Percentiles rank a stretch among this genome's conserved stretches.
Evolutionary conservation across 2,888 invertebrate species (phyloP).

Genomic region (Erpobdella octoculata): DNA sequence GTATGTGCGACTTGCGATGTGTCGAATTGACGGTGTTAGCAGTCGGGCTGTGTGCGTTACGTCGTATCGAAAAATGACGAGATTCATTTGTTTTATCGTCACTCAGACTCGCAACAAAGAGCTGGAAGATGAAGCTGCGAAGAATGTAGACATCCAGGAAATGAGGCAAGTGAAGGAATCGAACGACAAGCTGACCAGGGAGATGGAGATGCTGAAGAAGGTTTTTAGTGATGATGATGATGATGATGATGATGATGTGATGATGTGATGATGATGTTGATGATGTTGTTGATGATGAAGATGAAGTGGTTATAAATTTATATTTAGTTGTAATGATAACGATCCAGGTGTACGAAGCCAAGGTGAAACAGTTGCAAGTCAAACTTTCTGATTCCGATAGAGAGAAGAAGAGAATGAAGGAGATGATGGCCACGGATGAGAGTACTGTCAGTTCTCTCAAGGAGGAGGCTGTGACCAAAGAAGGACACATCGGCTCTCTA

Average conservation of each 20-base stretch:
- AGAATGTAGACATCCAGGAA: background rate
- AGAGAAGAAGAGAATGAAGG: background rate
- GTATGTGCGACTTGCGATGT: no score
- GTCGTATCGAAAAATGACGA: no score
- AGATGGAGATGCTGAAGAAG: background rate
- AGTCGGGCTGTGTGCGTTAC: background rate
- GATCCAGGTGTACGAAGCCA: conserved; percentile 15
- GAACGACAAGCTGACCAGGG: background rate
- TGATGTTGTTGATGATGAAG: background rate
- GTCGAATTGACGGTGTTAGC: no score
- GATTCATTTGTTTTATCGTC: no score
- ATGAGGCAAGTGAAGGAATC: background rate
- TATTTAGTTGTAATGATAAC: no score
- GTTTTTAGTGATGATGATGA: background rate
- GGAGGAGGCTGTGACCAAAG: background rate
- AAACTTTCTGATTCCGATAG: background rate
- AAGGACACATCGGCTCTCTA: background rate
- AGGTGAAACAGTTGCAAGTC: conserved; percentile 7
- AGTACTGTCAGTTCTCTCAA: background rate
- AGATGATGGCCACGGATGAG: background rate
- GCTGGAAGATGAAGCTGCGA: background rate
- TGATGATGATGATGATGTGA: background rate
- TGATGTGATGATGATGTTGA: background rate
- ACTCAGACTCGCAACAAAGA: background rate
- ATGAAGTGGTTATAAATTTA: no score